Evolutionary conservation across 2,888 invertebrate genomes (phyloP).

Genomic region (Orthosia gothica): DNA sequence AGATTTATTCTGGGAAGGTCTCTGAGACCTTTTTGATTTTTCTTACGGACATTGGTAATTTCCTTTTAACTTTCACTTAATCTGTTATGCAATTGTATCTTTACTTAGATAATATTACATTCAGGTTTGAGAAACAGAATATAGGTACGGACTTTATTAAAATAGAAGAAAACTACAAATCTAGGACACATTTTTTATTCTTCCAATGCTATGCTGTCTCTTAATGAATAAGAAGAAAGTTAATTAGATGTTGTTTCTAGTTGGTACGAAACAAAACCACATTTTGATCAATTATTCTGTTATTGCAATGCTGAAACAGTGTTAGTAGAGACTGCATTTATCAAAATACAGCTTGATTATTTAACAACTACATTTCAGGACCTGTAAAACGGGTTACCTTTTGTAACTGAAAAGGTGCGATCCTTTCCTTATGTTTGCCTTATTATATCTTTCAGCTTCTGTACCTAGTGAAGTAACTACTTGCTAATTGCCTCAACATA

Average conservation of each 20-base stretch:
- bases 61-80: not conserved
- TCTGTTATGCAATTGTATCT: not conserved
- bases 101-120: not conserved
- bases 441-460: too few relatives aligned
- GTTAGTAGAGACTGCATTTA: not conserved
- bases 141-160: not conserved
- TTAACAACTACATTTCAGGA: not conserved
- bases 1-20: constrained; percentile 14
- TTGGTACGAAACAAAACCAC: constrained; percentile 14
- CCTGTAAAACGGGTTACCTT: not conserved
- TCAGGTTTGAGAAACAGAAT: not conserved
- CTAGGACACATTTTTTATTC: not conserved
- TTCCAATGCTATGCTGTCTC: not conserved
- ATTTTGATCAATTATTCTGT: constrained; percentile 28
- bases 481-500: not conserved
- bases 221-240: not conserved
- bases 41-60: not conserved
- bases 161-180: not conserved
- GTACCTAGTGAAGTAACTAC: too few relatives aligned
- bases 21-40: not conserved
- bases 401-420: too few relatives aligned
- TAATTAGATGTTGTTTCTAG: constrained; percentile 33
- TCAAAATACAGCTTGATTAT: not conserved
- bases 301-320: not conserved
- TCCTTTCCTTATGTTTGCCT: too few relatives aligned